A percentile compares a stretch with the other conserved stretches of the same genome.
These are phyloP conservation scores for Dusona sp. DNA, from an alignment of 2,888 invertebrate species.

Conservation along the genomic window DNA sequence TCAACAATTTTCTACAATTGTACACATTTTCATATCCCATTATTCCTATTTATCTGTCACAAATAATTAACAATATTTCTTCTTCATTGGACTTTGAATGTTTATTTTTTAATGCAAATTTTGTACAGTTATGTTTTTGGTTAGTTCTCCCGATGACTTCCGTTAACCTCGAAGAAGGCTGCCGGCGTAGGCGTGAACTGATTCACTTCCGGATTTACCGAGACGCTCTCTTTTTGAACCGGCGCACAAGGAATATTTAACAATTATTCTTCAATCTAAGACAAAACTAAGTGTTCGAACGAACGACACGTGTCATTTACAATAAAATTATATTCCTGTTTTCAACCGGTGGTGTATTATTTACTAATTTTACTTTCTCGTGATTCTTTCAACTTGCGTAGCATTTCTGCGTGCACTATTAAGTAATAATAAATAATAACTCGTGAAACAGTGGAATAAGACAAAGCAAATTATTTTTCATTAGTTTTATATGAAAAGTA, in stretches of 20 bases:
- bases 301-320: not conserved
- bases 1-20: slow-evolving; percentile 25
- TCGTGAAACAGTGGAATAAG: not conserved
- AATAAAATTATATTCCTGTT: not conserved
- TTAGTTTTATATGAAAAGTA: too few relatives aligned
- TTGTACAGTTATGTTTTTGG: slow-evolving; percentile 31
- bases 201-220: slow-evolving; percentile 50
- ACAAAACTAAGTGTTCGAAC: not conserved
- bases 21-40: not conserved
- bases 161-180: slow-evolving; percentile 71
- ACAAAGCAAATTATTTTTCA: not conserved
- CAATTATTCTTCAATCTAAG: not conserved
- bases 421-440: not conserved
- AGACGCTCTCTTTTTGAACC: slow-evolving; percentile 42
- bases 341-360: not conserved
- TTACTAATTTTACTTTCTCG: not conserved
- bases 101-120: not conserved
- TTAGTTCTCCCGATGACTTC: slow-evolving; percentile 46
- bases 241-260: not conserved
- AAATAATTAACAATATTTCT: not conserved
- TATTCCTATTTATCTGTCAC: not conserved
- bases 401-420: not conserved
- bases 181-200: slow-evolving; percentile 68
- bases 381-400: too few relatives aligned
- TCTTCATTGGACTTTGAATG: not conserved